Base-by-base conservation (phyloP, 2,888 invertebrate genomes). In the Aspidiotus rigidus region DNA sequence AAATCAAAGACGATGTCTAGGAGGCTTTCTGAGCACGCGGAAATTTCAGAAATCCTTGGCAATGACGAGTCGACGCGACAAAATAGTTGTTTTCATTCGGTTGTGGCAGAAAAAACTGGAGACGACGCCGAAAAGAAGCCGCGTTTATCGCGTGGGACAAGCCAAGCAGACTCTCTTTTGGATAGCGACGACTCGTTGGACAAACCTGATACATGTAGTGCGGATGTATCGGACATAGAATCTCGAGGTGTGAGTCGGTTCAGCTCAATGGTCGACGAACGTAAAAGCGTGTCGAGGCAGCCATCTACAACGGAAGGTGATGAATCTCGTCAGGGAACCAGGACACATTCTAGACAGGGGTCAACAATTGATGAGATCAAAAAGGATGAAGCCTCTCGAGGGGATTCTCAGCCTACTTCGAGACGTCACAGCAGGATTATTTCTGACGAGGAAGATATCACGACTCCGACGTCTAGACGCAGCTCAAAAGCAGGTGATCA, bases 261-360 rank as follows among this genome's bases (percentile, higher is more conserved):
- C 11, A 49, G 49, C 49, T 49, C 49, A n/a, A n/a, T 49, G 11
- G 49, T 40, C 17, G 59, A 66, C 17, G 60, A 66, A 59, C 42
- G 28, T 5, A 28, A 28, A 28, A 28, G 28, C 28, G 28, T 28
- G 5, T 28, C 28, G 28, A 28, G 28, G 28, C 28, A 28, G 5
- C 28, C 1, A 28, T 28, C 28, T 28, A 5, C 28, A 5, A 5
- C 28, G 5, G 28, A 28, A 28, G 28, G 5, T 28, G 28, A 28
- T 28, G 28, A 28, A 28, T 28, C 28, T 28, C 2, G 28, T 28
- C 1, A 28, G 5, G 5, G 28, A 28, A 28, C 5, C 28, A 28
- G 28, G 5, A 28, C 2, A 28, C 28, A 28, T 28, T 28, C 28
- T 28, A 28, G 28, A 28, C 28, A 28, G 28, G 28, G 28, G 28